A percentile compares a stretch with the other conserved stretches of the same genome.
Conservation (phyloP, 2,113 vertebrate species). For the Halcyon malimbica region DNA sequence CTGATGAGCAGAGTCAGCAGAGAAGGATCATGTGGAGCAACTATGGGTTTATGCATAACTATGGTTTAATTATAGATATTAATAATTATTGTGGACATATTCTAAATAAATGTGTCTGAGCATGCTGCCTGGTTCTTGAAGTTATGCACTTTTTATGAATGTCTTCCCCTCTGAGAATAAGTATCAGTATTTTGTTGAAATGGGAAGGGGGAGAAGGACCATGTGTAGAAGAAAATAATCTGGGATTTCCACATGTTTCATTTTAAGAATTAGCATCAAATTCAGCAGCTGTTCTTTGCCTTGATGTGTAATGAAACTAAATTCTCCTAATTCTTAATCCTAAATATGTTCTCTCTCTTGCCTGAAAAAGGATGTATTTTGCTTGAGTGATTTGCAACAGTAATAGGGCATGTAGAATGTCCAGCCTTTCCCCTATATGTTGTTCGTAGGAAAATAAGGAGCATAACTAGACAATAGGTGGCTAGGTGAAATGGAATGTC, state of each 20-base stretch:
- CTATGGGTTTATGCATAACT: neutral
- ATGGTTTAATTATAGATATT: neutral
- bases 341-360: neutral
- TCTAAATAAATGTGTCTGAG: neutral
- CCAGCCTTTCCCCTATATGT: neutral
- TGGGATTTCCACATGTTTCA: neutral
- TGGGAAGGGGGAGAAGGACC: neutral
- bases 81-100: neutral
- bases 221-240: neutral
- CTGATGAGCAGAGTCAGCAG: neutral
- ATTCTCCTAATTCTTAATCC: neutral
- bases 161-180: neutral
- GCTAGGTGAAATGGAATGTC: neutral
- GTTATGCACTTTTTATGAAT: neutral
- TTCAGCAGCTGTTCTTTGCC: neutral
- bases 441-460: neutral
- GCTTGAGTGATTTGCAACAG: neutral
- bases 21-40: neutral
- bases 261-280: neutral
- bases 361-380: neutral
- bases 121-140: rapidly evolving
- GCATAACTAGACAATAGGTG: neutral
- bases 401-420: neutral
- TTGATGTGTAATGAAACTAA: neutral
- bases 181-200: neutral